Evolutionary conservation across 1,140 invertebrate species (phyloP), one percentile per base, ranked within the genome.

Genomic region (Neodiprion virginianus): DNA sequence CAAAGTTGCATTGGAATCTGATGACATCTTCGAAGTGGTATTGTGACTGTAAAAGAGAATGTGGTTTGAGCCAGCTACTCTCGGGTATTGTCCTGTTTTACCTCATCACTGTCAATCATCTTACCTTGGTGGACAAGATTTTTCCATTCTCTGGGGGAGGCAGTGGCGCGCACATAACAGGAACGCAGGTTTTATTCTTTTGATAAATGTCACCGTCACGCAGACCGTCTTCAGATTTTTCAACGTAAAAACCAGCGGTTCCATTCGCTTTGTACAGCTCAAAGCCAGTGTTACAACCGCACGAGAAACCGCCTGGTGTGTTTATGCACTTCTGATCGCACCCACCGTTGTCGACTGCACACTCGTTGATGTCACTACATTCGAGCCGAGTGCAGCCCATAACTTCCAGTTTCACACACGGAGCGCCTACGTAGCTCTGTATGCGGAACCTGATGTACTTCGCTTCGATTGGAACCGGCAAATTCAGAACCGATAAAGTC

Each of bases 281-380:
- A 85, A 93, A 99, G 5, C 98, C 98, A 67, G 96, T 93, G 81
- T 97, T 96, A 83, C 98, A 99, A 69, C 92, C 91, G 83, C 98
- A 99, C 8, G 92, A 92, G 81, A 93, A 98, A 79, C 94, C 92
- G 69, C 97, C 98, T 68, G 95, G 93, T 76, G 90, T 94, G 82
- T 98, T 98, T 67, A 97, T 91, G 88, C 97, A 98, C 87, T 97
- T 96, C 82, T 98, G 96, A 82, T 98, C 95, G 87, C 97, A 99
- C 21, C 96, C 96, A 9, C 97, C 97, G 85, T 99, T 99, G 75
- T 95, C 93, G 21, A 90, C 90, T 69, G 91, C 90, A 86, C 97
- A 99, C 87, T 99, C 97, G 83, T 99, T 98, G 48, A 98, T 93
- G 85, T 99, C 97, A 10, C 91, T 90, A 84, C 97, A 99, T 81